Base-by-base conservation (phyloP, 2,888 invertebrate species). In the Dryococelus australis region DNA sequence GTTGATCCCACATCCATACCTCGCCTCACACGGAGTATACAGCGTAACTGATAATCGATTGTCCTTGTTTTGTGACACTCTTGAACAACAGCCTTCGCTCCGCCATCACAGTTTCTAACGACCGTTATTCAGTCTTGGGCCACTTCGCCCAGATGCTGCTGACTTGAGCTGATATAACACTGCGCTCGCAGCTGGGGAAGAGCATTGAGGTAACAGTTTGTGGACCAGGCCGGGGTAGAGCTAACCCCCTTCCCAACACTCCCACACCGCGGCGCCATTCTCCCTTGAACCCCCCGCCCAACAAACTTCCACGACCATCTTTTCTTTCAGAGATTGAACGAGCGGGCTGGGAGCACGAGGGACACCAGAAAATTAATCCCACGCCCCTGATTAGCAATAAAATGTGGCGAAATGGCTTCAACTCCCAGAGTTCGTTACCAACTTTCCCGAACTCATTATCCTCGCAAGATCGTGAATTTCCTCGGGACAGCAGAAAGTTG, bases 251-350 rank as follows among this genome's bases (percentile, higher is more conserved):
- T 3, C 47, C 47, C 47, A 13, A 0, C 47, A 47, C 16, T 16
- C 8, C 47, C 47, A 47, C 47, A 47, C 51, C 51, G 4, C 4
- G 24, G 10, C 81, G 27, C 83, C 26, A 47, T 35, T 20, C 26
- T 4, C 87, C 26, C 20, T 85, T 81, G 24, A 86, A 27, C 24
- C 84, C 84, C n/a, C 26, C 47, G 27, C 51, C n/a, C 47, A 47
- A 0, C 80, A n/a, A n/a, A 26, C 53, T 84, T n/a, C 65, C 35
- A 24, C 16, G 13, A 5, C 51, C 80, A 43, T 12, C 35, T n/a
- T 86, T 65, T 65, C n/a, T 65, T 65, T 16, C 65, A 20, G 65
- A 65, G 65, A 65, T 65, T 65, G 65, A 65, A 65, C 65, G 65
- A 65, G 65, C 65, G 65, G n/a, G 8, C 65, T 65, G 65, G 65